Base-by-base conservation (phyloP, 2,113 vertebrate genomes). In the Notothenia coriiceps region DNA sequence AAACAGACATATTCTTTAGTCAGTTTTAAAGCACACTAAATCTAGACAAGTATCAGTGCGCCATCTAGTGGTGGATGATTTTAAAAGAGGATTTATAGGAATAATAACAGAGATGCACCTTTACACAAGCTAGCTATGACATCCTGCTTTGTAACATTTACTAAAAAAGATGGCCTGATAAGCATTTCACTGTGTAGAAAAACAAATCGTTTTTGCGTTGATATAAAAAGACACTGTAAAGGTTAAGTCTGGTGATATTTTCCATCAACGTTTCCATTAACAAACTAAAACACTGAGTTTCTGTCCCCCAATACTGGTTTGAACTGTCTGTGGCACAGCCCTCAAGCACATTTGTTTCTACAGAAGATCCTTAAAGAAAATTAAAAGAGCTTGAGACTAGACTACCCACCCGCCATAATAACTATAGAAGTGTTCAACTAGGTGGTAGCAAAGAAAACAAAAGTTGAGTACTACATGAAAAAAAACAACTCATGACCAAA, bases 1-100 rank as follows among this genome's bases (percentile, higher is more conserved):
- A 61, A 2, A 33, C 51, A 55, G 11, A 12, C n/a, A 46, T 1
- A 14, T 1, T 15, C 5, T 9, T 15, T 9, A 8, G 18, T 1
- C 5, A 25, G 35, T 13, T 60, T 18, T 65, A 18, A 18, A 20
- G 4, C 10, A 62, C 18, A 10, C 62, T 15, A 62, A 10, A 20
- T 0, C 17, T 57, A 70, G 29, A 75, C 2, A 17, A 51, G 66
- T 59, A 44, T 70, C 59, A 51, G n/a, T 57, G 72, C 79, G 79
- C 72, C 79, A 65, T 33, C 79, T 76, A 44, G 65, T 68, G 78
- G 63, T 40, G 0, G 6, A 0, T 54, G 0, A 17, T 11, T 18
- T 18, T 3, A 47, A 35, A 33, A 51, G 20, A 49, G 12, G n/a
- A 10, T 18, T 40, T 40, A 7, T 40, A 59, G 44, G 9, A 35